A percentile compares a stretch with the other conserved stretches of the same genome.
These are phyloP conservation scores for Stegodyphus mimosarum DNA, from an alignment of 1,140 invertebrate species.

Conservation along the genomic window DNA sequence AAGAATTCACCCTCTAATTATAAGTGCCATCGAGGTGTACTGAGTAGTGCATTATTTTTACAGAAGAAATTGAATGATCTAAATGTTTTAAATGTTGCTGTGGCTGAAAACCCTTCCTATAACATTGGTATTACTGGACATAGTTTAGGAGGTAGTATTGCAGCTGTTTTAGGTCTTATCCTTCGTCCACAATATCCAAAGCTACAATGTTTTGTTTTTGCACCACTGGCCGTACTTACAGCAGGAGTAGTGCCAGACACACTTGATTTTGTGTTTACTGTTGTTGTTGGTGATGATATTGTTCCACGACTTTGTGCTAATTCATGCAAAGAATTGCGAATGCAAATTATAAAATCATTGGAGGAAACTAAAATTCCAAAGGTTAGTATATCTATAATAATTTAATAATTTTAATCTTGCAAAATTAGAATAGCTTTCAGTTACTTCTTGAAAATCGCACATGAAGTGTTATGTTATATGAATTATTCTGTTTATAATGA, in stretches of 20 bases:
- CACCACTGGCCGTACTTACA: conserved; percentile 78
- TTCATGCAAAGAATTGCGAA: conserved; percentile 19
- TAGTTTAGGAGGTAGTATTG: conserved; percentile 85
- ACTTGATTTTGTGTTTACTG: conserved; percentile 82
- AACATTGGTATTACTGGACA: conserved; percentile 80
- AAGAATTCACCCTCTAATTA: conserved; percentile 80
- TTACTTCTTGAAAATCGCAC: too few species aligned
- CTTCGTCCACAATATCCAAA: conserved; percentile 81
- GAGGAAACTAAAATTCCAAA: conserved; percentile 12
- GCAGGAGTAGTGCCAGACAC: conserved; percentile 63
- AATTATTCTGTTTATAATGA: too few species aligned
- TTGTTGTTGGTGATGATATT: conserved; percentile 90
- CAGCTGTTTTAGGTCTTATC: conserved; percentile 80
- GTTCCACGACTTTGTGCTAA: conserved; percentile 80
- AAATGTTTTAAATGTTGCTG: conserved; percentile 77
- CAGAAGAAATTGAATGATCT: conserved; percentile 77
- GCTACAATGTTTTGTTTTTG: conserved; percentile 84
- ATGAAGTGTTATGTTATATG: too few species aligned
- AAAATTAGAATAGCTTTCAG: too few species aligned
- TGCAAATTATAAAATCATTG: conserved; percentile 19
- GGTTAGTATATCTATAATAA: background rate
- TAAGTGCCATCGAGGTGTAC: conserved; percentile 83
- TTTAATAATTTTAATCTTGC: too few species aligned
- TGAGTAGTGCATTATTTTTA: conserved; percentile 83
- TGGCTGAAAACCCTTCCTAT: conserved; percentile 74